Evolutionary conservation across 2,797 vertebrate species (phyloP).

Genomic region (Manis crassicaudata): DNA sequence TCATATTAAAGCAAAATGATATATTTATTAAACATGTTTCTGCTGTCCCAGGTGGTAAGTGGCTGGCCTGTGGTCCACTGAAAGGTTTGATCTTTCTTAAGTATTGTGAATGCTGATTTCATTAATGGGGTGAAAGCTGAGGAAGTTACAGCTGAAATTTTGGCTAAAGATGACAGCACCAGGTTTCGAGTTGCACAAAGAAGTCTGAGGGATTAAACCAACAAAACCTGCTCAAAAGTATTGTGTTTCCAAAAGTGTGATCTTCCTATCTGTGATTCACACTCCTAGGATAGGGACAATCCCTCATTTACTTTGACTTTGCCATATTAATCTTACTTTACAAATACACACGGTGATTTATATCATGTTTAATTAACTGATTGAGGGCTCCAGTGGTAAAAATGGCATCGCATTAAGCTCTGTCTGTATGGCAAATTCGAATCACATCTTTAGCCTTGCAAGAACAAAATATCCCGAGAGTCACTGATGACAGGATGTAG

Average conservation of each 20-base stretch:
- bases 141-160: slow-evolving; percentile 90
- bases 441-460: slow-evolving; percentile 89
- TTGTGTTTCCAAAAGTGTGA: slow-evolving; percentile 89
- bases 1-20: slow-evolving; percentile 84
- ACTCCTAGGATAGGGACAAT: slow-evolving; percentile 84
- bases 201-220: slow-evolving; percentile 89
- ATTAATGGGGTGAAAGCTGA: slow-evolving; percentile 88
- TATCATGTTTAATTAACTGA: slow-evolving; percentile 93
- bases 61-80: slow-evolving; percentile 87
- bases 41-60: slow-evolving; percentile 86
- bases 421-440: slow-evolving; percentile 89
- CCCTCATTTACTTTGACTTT: slow-evolving; percentile 85
- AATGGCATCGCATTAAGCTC: slow-evolving; percentile 88
- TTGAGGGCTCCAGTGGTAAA: slow-evolving; percentile 88
- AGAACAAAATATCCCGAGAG: slow-evolving; percentile 90
- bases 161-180: slow-evolving; percentile 91
- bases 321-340: slow-evolving; percentile 89
- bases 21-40: slow-evolving; percentile 87
- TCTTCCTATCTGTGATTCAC: slow-evolving; percentile 85
- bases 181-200: slow-evolving; percentile 88
- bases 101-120: slow-evolving; percentile 86
- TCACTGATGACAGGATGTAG: slow-evolving; percentile 92
- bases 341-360: slow-evolving; percentile 88
- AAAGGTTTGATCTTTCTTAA: slow-evolving; percentile 89
- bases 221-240: slow-evolving; percentile 89